Conservation (phyloP, 2,797 vertebrate species). For the Sebastes iracundus region DNA sequence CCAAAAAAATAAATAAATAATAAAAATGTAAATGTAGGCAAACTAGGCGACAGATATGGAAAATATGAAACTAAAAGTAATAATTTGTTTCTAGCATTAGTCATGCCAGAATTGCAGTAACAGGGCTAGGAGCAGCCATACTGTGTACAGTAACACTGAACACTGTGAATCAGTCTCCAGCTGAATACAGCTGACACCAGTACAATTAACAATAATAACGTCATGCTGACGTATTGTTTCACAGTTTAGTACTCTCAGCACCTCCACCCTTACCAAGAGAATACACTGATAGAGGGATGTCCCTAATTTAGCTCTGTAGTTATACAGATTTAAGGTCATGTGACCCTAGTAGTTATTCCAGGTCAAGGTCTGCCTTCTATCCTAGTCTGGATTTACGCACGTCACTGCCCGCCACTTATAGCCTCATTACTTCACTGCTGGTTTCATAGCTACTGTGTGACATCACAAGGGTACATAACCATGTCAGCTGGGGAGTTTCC, state of each 20-base stretch:
- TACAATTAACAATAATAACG: background rate
- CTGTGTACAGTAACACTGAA: background rate
- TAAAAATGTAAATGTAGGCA: background rate
- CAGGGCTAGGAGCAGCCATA: background rate
- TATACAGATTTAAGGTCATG: slow-evolving; percentile 5
- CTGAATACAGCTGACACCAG: background rate
- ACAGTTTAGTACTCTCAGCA: background rate
- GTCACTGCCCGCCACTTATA: slow-evolving; percentile 25
- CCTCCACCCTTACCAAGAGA: background rate
- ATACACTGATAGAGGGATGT: background rate
- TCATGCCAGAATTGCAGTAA: background rate
- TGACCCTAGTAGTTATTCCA: slow-evolving; percentile 13
- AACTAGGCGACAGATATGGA: background rate
- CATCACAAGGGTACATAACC: slow-evolving; percentile 45
- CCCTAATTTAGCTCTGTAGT: slow-evolving; percentile 25
- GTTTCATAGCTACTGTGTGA: slow-evolving; percentile 58
- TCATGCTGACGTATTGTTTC: slow-evolving; percentile 10
- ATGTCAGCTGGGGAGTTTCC: slow-evolving; percentile 46
- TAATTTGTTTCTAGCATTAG: background rate
- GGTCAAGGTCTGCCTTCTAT: slow-evolving; percentile 36
- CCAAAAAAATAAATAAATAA: no score
- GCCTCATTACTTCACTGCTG: slow-evolving; percentile 36
- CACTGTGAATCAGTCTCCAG: background rate
- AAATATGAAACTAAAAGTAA: background rate
- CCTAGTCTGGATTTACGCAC: slow-evolving; percentile 5